These are phyloP conservation scores for Moxostoma hubbsi DNA, from an alignment of 2,797 vertebrate species.

Conservation along the genomic window DNA sequence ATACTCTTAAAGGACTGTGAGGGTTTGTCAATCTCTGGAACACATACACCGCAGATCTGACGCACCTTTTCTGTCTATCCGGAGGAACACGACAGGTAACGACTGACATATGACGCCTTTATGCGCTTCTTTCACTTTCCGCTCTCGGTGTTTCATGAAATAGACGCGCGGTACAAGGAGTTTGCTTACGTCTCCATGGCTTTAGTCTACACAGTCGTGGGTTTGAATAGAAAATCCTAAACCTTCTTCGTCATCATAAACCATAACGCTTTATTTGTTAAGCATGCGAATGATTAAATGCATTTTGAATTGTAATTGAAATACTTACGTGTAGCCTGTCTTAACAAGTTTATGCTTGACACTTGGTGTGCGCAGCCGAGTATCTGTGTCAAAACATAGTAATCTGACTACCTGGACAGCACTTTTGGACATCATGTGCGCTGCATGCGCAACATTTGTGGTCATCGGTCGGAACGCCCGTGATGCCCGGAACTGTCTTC, in stretches of 20 bases:
- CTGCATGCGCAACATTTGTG: background rate
- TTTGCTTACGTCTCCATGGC: too few species aligned
- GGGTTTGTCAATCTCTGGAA: slow-evolving; percentile 61
- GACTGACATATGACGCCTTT: background rate
- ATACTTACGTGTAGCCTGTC: background rate
- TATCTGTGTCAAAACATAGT: background rate
- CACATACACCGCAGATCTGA: slow-evolving; percentile 58
- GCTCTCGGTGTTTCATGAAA: background rate
- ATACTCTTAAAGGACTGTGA: slow-evolving; percentile 31
- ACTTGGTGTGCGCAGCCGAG: background rate
- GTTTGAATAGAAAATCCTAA: background rate
- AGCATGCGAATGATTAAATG: background rate
- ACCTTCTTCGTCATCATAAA: background rate
- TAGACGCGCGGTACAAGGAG: background rate
- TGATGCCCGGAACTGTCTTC: background rate
- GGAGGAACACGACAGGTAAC: slow-evolving; percentile 75
- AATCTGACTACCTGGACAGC: background rate
- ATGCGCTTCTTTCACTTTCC: background rate
- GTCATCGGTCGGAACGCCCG: too few species aligned
- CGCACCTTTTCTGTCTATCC: slow-evolving; percentile 55
- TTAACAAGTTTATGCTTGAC: background rate
- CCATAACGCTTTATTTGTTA: background rate
- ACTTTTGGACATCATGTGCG: background rate
- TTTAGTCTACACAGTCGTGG: too few species aligned
- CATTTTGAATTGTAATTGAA: background rate